Evolutionary conservation across 2,888 invertebrate species (phyloP).

Genomic region (Drosophila ustulata): DNA sequence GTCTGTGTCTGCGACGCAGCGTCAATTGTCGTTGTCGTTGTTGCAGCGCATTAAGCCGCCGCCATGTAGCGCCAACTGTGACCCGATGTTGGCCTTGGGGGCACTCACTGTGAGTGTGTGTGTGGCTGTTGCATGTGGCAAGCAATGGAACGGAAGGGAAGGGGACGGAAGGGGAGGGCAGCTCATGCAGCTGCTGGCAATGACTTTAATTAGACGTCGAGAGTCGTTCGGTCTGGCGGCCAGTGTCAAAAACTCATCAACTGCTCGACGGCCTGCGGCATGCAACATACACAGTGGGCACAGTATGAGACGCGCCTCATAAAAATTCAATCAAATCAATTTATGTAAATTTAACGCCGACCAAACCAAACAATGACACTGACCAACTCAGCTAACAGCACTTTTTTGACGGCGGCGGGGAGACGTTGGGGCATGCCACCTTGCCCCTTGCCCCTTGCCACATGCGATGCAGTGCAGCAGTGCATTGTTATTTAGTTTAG

Average conservation of each 20-base stretch:
- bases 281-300: not conserved
- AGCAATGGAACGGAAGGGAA: not conserved
- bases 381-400: constrained; percentile 35
- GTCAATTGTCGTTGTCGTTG: constrained; percentile 45
- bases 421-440: not conserved
- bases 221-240: not conserved
- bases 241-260: constrained; percentile 67
- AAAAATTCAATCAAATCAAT: constrained; percentile 85
- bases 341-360: constrained; percentile 85
- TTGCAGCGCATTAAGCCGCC: constrained; percentile 56
- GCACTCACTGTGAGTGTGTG: constrained; percentile 21
- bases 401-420: constrained; percentile 9
- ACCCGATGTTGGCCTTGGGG: constrained; percentile 61
- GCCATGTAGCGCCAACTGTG: constrained; percentile 77
- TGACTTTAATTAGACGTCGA: constrained; percentile 73
- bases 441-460: no score
- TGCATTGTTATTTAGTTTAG: constrained; percentile 77
- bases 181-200: constrained; percentile 67
- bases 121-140: constrained; percentile 17
- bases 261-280: constrained; percentile 31
- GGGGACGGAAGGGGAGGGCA: not conserved
- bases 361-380: constrained; percentile 38
- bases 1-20: constrained; percentile 37
- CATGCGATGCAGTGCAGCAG: constrained; percentile 5
- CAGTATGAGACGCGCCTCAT: constrained; percentile 63